A percentile compares a stretch with the other conserved stretches of the same genome.
Conservation (phyloP, 2,113 vertebrate species). For the Drymodes brunneopygia region DNA sequence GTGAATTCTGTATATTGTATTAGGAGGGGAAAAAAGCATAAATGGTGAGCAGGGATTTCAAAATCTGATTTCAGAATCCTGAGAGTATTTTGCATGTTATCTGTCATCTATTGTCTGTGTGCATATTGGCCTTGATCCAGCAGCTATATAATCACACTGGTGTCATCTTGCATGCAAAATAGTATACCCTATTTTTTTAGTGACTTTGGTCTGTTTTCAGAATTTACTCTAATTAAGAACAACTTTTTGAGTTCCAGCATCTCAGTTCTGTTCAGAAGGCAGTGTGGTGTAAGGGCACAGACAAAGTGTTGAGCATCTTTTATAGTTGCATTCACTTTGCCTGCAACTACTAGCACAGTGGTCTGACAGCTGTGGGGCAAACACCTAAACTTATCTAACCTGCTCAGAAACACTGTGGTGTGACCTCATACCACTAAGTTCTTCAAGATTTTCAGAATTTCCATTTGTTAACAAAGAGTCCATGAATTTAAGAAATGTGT, state of each 20-base stretch:
- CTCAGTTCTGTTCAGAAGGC: not conserved
- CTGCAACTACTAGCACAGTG: not conserved
- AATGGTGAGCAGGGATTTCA: not conserved
- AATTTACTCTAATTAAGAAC: not conserved
- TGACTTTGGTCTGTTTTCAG: not conserved
- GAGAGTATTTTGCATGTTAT: not conserved
- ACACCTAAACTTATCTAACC: not conserved
- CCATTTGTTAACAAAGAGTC: not conserved
- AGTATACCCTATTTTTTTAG: not conserved
- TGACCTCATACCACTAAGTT: not conserved
- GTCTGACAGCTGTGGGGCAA: not conserved
- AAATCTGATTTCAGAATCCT: not conserved
- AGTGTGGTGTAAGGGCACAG: not conserved
- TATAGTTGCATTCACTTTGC: not conserved
- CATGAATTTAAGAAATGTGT: not conserved
- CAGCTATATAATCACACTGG: not conserved
- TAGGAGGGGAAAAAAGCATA: not conserved
- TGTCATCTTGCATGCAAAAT: not conserved
- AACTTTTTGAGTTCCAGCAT: not conserved
- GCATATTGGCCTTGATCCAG: not conserved
- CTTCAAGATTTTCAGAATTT: not conserved
- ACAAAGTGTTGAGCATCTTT: not conserved
- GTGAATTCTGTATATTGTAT: not conserved
- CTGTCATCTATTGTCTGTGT: not conserved
- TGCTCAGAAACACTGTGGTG: not conserved